A percentile compares a stretch with the other conserved stretches of the same genome.
phyloP scores from a whole-genome alignment of 2,888 invertebrate genomes.

The Cephus sareptanus region DNA sequence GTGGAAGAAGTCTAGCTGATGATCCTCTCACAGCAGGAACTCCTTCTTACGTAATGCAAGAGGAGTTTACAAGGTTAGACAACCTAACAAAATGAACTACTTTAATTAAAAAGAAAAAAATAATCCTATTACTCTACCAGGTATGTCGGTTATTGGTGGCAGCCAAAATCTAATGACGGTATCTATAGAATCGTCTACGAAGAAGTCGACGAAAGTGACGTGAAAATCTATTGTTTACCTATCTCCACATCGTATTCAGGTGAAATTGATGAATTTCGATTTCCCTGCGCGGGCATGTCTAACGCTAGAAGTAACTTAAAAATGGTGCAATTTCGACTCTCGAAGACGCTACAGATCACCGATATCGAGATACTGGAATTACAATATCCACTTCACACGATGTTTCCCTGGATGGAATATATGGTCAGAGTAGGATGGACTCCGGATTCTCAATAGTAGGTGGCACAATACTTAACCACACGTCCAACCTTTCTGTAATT shows the following conservation, averaged over 20 bases:
- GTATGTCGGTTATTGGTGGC: slow-evolving; percentile 99
- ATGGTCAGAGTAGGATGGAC: slow-evolving; percentile 96
- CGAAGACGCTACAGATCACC: slow-evolving; percentile 75
- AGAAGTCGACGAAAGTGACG: slow-evolving; percentile 89
- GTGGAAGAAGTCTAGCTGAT: slow-evolving; percentile 76
- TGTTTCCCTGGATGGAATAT: slow-evolving; percentile 96
- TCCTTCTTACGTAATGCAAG: slow-evolving; percentile 98
- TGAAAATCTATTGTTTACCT: slow-evolving; percentile 90
- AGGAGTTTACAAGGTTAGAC: slow-evolving; percentile 79
- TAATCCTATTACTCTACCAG: slow-evolving; percentile 29
- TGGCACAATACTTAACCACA: slow-evolving; percentile 34
- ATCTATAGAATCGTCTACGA: slow-evolving; percentile 86
- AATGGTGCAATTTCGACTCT: slow-evolving; percentile 82
- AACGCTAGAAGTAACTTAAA: slow-evolving; percentile 92
- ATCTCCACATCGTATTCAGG: slow-evolving; percentile 83
- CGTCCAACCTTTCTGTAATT: slow-evolving; percentile 22
- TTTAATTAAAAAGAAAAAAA: background rate
- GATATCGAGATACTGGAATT: slow-evolving; percentile 82
- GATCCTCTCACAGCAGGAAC: slow-evolving; percentile 92
- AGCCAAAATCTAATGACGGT: slow-evolving; percentile 80
- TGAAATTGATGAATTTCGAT: slow-evolving; percentile 87
- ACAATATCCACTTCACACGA: slow-evolving; percentile 78
- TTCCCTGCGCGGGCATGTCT: slow-evolving; percentile 88
- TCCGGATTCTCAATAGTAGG: slow-evolving; percentile 88
- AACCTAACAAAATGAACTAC: background rate